Percentiles rank a stretch among this genome's conserved stretches.
phyloP scores from a whole-genome alignment of 2,113 vertebrate genomes.

The Salvator merianae region DNA sequence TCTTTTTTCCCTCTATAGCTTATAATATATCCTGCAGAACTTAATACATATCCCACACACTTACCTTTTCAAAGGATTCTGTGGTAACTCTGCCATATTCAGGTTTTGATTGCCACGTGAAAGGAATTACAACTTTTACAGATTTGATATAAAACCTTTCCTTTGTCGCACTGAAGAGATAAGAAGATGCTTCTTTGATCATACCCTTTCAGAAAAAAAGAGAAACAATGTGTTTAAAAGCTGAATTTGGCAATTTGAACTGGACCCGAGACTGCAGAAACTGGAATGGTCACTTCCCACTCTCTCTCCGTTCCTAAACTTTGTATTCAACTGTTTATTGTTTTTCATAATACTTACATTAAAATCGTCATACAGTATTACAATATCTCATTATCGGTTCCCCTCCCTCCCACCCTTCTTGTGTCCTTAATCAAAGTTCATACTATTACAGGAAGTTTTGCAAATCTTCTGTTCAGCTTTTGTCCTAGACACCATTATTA shows the following conservation, averaged over 20 bases:
- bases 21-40: background rate
- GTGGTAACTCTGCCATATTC: conserved; percentile 61
- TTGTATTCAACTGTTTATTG: too few species aligned
- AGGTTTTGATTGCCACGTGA: conserved; percentile 60
- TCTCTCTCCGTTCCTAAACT: too few species aligned
- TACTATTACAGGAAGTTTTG: too few species aligned
- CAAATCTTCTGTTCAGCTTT: too few species aligned
- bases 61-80: conserved; percentile 76
- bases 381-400: too few species aligned
- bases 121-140: conserved; percentile 75
- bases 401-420: too few species aligned
- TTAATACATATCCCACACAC: background rate
- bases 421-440: too few species aligned
- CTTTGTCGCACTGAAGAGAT: conserved; percentile 69
- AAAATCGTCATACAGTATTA: too few species aligned
- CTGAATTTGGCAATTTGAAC: too few species aligned
- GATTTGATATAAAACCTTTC: conserved; percentile 71
- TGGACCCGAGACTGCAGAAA: background rate
- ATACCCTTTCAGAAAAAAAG: conserved; percentile 67
- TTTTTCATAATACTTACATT: too few species aligned
- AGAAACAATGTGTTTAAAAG: background rate
- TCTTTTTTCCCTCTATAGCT: too few species aligned
- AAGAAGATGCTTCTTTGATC: conserved; percentile 68
- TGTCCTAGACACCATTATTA: too few species aligned
- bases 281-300: background rate